Evolutionary conservation across 2,113 vertebrate genomes (phyloP), one percentile per base, ranked within the genome.

Genomic region (Cariama cristata): DNA sequence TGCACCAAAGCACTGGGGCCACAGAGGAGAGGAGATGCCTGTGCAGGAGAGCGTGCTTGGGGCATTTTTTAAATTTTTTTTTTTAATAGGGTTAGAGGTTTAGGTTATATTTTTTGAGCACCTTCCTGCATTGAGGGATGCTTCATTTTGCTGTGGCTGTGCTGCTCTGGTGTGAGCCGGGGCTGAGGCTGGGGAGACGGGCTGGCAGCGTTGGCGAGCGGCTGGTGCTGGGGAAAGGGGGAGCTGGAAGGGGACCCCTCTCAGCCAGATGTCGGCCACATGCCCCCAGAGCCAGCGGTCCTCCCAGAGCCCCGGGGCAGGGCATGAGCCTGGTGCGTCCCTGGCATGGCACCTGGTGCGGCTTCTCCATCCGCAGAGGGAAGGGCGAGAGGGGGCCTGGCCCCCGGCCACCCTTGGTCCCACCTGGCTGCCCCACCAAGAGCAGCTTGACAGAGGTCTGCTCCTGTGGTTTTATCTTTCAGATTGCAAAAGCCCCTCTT

Each of bases 331-430:
- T 55, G 21, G 12, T 11, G 1, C 2, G 5, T 60, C 28, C 38
- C 33, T 90, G 56, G 4, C 26, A 24, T 14, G 26, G n/a, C 52
- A 59, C 32, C n/a, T 1, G 0, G 23, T 13, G 3, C 2, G 4
- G 33, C 8, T 47, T 13, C 53, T 72, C 23, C 30, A 4, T 40
- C 42, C 19, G 2, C 27, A 9, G 1, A 73, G 45, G 55, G 26
- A 68, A 63, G 20, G 49, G 22, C 3, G 3, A 50, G 90, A 38
- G 35, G 11, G 47, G 11, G 7, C 9, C 16, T 38, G 73, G 45
- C 28, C 32, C 32, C 19, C 55, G 45, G n/a, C 14, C 53, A 22
- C 5, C 11, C 16, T 59, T 60, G 32, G 9, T 38, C 60, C 45
- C 73, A 63, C 52, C 14, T 49, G 64, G 49, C 50, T 68, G 44